Base-by-base conservation (phyloP, 2,113 vertebrate genomes). In the Vulpes lagopus region DNA sequence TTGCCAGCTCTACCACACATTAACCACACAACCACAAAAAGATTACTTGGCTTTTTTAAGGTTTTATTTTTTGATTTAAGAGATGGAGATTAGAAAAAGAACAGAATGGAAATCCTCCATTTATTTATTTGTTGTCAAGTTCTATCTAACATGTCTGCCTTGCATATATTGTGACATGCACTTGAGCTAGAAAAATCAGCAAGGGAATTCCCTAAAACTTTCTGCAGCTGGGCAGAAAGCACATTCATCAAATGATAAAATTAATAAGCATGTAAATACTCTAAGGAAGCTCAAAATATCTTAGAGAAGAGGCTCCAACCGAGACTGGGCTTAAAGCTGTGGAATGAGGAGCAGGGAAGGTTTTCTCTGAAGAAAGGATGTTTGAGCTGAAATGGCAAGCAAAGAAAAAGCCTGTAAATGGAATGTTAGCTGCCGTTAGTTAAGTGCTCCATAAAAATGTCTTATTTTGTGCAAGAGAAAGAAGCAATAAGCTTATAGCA, bases 401-500 rank as follows among this genome's bases (percentile, higher is more conserved):
- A 27, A 78, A 1, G 27, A 32, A 14, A 49, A 78, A 81, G 5
- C 8, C 20, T 81, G 5, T 14, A 38, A 60, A n/a, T 8, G 49
- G 11, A 6, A 0, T 82, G 4, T 74, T 25, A 30, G 9, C 57
- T 53, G 76, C 30, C 11, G 7, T 8, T n/a, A 4, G 23, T 53
- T 25, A 23, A 1, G 20, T 53, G 64, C 22, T 35, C n/a, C 30
- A 25, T 30, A 30, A 60, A 69, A 73, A 4, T 23, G 30, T 11
- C 55, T 80, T 79, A 38, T 20, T 64, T 89, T 73, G 8, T 82
- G 8, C 11, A n/a, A 57, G 11, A 23, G 43, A 30, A 27, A 20
- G 25, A 62, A 82, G 0, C 22, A 32, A 59, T 22, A 0, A 5
- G 1, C 17, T n/a, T 43, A 1, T 1, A 49, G 38, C 35, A 59